Evolutionary conservation across 2,113 vertebrate species (phyloP).

Genomic region (Triplophysa tibetana): DNA sequence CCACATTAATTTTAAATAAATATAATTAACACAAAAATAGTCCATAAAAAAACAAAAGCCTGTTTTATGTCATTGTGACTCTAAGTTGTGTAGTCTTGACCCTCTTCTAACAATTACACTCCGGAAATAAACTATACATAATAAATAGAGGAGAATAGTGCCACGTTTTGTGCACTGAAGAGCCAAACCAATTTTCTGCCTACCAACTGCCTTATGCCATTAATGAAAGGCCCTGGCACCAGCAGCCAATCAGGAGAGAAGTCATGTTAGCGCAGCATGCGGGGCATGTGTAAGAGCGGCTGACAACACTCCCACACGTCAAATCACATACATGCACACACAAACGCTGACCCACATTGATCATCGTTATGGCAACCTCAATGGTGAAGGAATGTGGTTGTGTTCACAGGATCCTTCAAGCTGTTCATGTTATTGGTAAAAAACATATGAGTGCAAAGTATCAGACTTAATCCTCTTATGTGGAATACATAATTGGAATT

Average conservation of each 20-base stretch:
- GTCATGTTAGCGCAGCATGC: constrained; percentile 28
- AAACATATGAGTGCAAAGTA: background rate
- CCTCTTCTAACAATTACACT: too few relatives aligned
- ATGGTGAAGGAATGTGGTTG: constrained; percentile 36
- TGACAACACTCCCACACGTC: constrained; percentile 49
- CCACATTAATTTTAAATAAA: too few relatives aligned
- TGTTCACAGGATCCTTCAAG: constrained; percentile 33
- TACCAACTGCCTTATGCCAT: constrained; percentile 49
- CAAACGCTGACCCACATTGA: constrained; percentile 53
- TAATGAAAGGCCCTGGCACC: constrained; percentile 45
- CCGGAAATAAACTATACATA: too few relatives aligned
- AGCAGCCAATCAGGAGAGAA: constrained; percentile 52
- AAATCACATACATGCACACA: constrained; percentile 18
- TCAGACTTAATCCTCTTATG: background rate
- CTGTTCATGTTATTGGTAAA: constrained; percentile 41
- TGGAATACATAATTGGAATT: background rate
- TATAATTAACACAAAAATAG: too few relatives aligned
- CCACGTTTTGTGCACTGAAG: background rate
- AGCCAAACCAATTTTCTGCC: constrained; percentile 52
- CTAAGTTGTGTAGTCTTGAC: too few relatives aligned
- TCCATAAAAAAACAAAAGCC: too few relatives aligned
- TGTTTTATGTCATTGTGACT: too few relatives aligned
- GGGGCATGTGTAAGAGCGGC: constrained; percentile 19
- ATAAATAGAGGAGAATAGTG: background rate
- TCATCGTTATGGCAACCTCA: constrained; percentile 61